Evolutionary conservation across 2,797 vertebrate genomes (phyloP).

Genomic region (Limosa lapponica): DNA sequence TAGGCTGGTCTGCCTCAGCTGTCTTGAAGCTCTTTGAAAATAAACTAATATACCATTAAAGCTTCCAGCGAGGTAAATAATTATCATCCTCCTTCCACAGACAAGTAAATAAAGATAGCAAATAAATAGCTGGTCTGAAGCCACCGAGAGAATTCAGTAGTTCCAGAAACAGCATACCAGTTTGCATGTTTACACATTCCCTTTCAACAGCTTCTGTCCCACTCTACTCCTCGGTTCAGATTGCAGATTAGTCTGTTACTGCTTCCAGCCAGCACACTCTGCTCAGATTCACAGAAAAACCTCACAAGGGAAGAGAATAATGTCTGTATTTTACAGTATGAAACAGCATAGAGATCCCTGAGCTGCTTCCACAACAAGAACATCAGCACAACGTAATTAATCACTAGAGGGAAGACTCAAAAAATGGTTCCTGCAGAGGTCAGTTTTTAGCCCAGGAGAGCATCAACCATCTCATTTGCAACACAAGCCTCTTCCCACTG

Average conservation of each 20-base stretch:
- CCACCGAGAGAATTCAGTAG: neutral
- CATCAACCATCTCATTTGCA: neutral
- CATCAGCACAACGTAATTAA: neutral
- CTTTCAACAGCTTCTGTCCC: neutral
- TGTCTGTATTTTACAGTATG: neutral
- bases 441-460: neutral
- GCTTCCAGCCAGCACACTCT: neutral
- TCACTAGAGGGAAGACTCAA: neutral
- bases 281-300: neutral
- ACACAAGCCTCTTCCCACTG: neutral
- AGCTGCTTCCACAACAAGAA: neutral
- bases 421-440: neutral
- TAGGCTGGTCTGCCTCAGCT: neutral
- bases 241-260: neutral
- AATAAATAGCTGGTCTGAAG: neutral
- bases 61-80: slow-evolving; percentile 6
- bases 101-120: slow-evolving; percentile 16
- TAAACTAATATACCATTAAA: neutral
- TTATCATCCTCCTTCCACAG: neutral
- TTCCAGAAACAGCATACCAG: neutral
- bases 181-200: neutral
- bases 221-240: neutral
- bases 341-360: neutral
- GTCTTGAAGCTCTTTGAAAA: neutral
- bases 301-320: neutral